Evolutionary conservation across 2,797 vertebrate species (phyloP).

Genomic region (Coendou prehensilis): DNA sequence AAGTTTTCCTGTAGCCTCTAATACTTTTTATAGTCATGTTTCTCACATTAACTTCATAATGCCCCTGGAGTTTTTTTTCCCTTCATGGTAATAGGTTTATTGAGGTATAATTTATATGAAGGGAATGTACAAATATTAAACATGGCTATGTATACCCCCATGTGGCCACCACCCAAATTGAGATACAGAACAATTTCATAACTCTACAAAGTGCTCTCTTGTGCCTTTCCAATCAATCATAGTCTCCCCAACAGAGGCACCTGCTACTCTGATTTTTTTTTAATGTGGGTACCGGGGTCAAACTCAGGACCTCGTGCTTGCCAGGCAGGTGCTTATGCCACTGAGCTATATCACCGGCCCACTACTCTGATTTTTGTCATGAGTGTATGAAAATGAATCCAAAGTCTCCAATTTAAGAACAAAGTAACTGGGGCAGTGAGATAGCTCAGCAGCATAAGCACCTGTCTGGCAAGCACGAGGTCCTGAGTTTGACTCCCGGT

Average conservation of each 20-base stretch:
- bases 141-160: background rate
- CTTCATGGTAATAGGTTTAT: background rate
- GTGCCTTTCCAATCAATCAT: background rate
- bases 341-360: too few species aligned
- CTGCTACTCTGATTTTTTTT: background rate
- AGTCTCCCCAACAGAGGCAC: background rate
- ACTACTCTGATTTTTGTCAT: conserved; percentile 2
- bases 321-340: too few species aligned
- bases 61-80: background rate
- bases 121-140: conserved; percentile 1
- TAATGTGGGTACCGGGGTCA: too few species aligned
- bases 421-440: background rate
- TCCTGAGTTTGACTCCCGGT: too few species aligned
- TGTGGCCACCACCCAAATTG: background rate
- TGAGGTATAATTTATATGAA: conserved; percentile 15
- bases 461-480: too few species aligned
- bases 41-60: conserved; percentile 23
- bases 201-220: background rate
- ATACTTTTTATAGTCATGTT: background rate
- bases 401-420: background rate
- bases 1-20: background rate
- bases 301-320: too few species aligned
- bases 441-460: too few species aligned
- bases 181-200: background rate
- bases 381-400: background rate